Conservation (phyloP, 2,797 vertebrate species). For the Podarcis lilfordi region DNA sequence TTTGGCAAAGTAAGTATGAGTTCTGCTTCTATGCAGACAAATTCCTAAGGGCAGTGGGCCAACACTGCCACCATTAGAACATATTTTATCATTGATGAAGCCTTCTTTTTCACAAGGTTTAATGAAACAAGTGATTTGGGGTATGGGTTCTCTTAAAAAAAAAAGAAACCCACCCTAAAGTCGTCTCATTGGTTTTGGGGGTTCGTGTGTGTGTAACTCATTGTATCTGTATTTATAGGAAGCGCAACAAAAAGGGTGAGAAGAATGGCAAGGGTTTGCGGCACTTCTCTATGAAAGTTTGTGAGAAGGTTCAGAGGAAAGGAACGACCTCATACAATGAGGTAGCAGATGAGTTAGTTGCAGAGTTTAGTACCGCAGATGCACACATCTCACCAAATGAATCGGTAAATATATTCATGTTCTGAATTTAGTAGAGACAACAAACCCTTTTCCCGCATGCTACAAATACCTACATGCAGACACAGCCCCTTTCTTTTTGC, state of each 20-base stretch:
- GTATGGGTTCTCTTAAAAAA: background rate
- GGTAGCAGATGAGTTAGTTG: slow-evolving; percentile 97
- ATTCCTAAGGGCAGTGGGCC: background rate
- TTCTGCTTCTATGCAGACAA: too few relatives aligned
- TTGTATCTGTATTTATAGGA: slow-evolving; percentile 74
- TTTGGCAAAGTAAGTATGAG: too few relatives aligned
- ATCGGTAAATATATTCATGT: slow-evolving; percentile 83
- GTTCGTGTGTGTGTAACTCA: slow-evolving; percentile 7
- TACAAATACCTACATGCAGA: background rate
- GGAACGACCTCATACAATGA: slow-evolving; percentile 98
- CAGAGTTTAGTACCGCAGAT: slow-evolving; percentile 96
- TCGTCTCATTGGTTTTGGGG: slow-evolving; percentile 39
- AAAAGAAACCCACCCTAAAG: too few relatives aligned
- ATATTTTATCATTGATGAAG: too few relatives aligned
- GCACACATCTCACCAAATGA: slow-evolving; percentile 97
- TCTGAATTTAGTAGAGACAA: slow-evolving; percentile 39
- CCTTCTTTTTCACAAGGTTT: background rate
- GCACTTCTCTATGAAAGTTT: slow-evolving; percentile 99
- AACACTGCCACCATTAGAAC: background rate
- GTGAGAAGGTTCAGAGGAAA: slow-evolving; percentile 98
- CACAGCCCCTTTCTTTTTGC: background rate
- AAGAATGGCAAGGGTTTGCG: slow-evolving; percentile 98
- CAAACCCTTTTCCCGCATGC: background rate
- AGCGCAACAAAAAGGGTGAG: slow-evolving; percentile 95
- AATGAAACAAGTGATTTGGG: background rate